These are phyloP conservation scores for Cotesia congregata DNA, from an alignment of 2,888 invertebrate species.

Conservation along the genomic window DNA sequence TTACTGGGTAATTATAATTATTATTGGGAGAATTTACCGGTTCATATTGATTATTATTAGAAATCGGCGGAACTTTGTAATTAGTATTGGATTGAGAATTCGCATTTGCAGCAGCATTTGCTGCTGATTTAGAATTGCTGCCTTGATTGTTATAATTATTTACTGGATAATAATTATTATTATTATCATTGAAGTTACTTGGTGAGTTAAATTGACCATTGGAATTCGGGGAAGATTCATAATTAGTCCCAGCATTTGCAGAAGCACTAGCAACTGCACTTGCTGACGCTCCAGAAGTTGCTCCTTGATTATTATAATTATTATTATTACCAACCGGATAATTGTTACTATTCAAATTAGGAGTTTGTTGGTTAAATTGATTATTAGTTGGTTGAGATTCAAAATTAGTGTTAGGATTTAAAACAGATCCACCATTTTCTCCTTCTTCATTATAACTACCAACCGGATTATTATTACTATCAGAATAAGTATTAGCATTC, in stretches of 20 bases:
- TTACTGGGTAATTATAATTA: neutral
- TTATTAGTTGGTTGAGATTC: neutral
- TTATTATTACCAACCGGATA: neutral
- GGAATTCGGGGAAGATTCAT: neutral
- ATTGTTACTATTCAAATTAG: too few species aligned
- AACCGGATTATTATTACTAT: too few species aligned
- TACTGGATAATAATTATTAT: slow-evolving; percentile 20
- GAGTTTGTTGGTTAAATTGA: neutral
- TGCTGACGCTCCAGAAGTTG: slow-evolving; percentile 24
- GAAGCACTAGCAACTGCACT: slow-evolving; percentile 37
- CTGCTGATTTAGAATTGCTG: slow-evolving; percentile 11
- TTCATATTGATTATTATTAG: neutral
- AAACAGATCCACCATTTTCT: slow-evolving; percentile 32
- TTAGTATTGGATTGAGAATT: slow-evolving; percentile 7
- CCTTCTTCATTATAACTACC: neutral
- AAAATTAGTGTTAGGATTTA: neutral
- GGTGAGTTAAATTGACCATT: neutral
- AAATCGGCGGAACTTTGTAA: neutral
- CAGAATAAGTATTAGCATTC: slow-evolving; percentile 33
- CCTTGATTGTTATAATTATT: neutral
- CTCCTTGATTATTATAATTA: neutral
- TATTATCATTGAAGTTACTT: neutral
- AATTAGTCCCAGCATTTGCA: slow-evolving; percentile 18
- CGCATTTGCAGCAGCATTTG: slow-evolving; percentile 39
- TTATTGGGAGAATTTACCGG: too few species aligned